Conservation (phyloP, 2,888 invertebrate species). For the Hanleya hanleyi region DNA sequence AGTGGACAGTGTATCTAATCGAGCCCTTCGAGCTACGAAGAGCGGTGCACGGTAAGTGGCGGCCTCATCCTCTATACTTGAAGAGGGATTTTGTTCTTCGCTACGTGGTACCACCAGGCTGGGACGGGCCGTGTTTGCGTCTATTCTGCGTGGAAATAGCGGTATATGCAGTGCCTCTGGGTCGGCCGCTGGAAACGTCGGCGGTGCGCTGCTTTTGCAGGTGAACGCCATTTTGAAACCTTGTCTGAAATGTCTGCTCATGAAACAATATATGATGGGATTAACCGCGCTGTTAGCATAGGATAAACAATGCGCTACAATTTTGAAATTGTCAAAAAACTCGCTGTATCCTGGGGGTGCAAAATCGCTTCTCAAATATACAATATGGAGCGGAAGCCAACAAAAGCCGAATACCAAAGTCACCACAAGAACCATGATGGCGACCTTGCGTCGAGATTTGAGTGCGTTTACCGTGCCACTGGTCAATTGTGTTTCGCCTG, state of each 20-base stretch:
- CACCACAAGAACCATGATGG: conserved; percentile 22
- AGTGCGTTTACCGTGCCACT: neutral
- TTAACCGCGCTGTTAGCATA: conserved; percentile 32
- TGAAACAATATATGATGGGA: conserved; percentile 37
- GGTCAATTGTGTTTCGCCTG: neutral
- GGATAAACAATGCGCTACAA: conserved; percentile 15
- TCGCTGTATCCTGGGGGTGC: neutral
- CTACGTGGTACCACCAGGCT: too few species aligned
- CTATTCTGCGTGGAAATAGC: neutral
- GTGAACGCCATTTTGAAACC: conserved; percentile 28
- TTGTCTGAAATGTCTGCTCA: conserved; percentile 33
- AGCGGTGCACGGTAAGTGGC: neutral
- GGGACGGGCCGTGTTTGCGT: too few species aligned
- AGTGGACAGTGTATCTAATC: neutral
- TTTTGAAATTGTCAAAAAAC: conserved; percentile 2
- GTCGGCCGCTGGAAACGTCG: neutral
- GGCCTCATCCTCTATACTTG: neutral
- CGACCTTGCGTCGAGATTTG: conserved; percentile 12
- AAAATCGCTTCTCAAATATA: conserved; percentile 25
- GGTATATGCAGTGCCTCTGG: conserved; percentile 2
- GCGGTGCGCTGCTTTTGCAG: neutral
- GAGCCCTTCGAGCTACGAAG: neutral
- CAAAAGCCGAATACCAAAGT: conserved; percentile 35
- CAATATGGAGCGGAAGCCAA: conserved; percentile 35
- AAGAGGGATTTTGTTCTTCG: neutral